phyloP scores from a whole-genome alignment of 2,797 vertebrate genomes.

The Rhyacichthys aspro region DNA sequence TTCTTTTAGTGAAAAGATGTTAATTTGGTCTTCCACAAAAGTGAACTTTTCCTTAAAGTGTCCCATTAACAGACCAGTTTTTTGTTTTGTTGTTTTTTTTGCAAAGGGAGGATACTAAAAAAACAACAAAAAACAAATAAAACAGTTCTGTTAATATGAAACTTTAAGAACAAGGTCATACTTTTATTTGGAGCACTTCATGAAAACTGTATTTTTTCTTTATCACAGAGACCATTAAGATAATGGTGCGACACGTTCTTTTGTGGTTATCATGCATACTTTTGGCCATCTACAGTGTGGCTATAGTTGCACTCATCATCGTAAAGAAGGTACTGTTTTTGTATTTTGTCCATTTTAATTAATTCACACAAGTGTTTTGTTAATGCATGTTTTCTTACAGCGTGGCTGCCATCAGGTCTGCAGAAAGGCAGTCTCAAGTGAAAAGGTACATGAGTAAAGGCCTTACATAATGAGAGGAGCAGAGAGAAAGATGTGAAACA shows the following conservation, averaged over 20 bases:
- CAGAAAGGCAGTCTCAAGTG: slow-evolving; percentile 25
- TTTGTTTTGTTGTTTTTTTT: not conserved
- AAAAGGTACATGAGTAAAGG: too few species aligned
- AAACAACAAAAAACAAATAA: too few species aligned
- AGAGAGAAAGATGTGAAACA: too few species aligned
- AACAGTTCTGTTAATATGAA: not conserved
- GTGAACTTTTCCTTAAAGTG: too few species aligned
- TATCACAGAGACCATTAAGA: slow-evolving; percentile 47
- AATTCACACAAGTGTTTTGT: not conserved
- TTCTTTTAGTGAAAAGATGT: not conserved
- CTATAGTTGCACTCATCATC: slow-evolving; percentile 58
- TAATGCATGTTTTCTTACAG: slow-evolving; percentile 50
- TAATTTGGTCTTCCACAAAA: too few species aligned
- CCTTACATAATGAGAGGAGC: too few species aligned
- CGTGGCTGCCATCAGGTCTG: slow-evolving; percentile 18
- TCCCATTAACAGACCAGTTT: not conserved
- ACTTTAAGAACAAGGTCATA: too few species aligned
- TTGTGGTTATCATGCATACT: slow-evolving; percentile 60
- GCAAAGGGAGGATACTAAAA: too few species aligned
- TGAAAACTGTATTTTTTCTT: slow-evolving; percentile 12
- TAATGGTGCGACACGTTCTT: slow-evolving; percentile 5
- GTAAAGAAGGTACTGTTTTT: slow-evolving; percentile 70
- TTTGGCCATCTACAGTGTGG: slow-evolving; percentile 64
- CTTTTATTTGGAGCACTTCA: slow-evolving; percentile 12
- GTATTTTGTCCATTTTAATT: not conserved